Evolutionary conservation across 2,113 vertebrate genomes (phyloP).

Genomic region (Otis tarda): DNA sequence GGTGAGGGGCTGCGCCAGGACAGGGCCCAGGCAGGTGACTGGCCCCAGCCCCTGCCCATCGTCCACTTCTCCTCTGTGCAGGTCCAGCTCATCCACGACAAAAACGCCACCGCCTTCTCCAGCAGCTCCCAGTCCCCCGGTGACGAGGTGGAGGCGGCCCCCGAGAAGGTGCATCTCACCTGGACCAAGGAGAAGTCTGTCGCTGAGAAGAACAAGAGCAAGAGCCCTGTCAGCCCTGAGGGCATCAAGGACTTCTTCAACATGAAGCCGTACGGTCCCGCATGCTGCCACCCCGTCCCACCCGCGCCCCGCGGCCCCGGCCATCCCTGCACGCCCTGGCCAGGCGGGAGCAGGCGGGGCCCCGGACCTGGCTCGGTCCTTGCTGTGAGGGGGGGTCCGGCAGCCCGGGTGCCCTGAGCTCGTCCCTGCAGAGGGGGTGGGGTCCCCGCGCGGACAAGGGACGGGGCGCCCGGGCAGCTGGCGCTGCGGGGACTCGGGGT

Average conservation of each 20-base stretch:
- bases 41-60: neutral
- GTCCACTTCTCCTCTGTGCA: constrained; percentile 42
- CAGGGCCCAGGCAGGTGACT: constrained; percentile 46
- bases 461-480: neutral
- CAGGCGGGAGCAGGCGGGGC: neutral
- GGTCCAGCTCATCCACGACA: constrained; percentile 97
- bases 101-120: constrained; percentile 86
- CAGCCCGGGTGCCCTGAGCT: neutral
- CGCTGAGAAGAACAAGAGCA: constrained; percentile 88
- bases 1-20: constrained; percentile 69
- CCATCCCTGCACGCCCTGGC: neutral
- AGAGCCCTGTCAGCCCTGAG: constrained; percentile 87
- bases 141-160: constrained; percentile 83
- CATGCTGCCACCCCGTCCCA: neutral
- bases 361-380: fast-evolving
- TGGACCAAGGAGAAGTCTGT: constrained; percentile 95
- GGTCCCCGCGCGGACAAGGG: constrained; percentile 61
- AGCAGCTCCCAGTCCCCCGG: constrained; percentile 85
- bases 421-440: fast-evolving
- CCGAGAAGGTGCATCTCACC: constrained; percentile 94
- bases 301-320: fast-evolving
- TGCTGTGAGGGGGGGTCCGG: neutral
- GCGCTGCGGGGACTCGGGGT: neutral
- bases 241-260: constrained; percentile 98
- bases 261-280: constrained; percentile 95